Evolutionary conservation across 2,888 invertebrate genomes (phyloP).

Genomic region (Euzetes globulus): DNA sequence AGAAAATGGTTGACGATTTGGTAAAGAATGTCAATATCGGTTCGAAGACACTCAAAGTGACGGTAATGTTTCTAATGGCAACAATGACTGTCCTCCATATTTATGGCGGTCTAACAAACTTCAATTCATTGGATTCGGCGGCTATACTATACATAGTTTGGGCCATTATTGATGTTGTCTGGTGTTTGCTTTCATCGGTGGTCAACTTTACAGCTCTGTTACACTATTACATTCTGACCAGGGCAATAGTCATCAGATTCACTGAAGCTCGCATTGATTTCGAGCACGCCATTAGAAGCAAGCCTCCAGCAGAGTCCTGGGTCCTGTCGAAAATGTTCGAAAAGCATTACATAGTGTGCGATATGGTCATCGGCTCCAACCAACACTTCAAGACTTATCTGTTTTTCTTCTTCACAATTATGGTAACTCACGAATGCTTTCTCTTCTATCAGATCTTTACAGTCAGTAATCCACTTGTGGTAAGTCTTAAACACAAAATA

Average conservation of each 20-base stretch:
- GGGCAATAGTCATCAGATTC: constrained; percentile 28
- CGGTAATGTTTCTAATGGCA: neutral
- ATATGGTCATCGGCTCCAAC: constrained; percentile 33
- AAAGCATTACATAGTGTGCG: constrained; percentile 30
- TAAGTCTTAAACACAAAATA: neutral
- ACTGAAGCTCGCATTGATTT: constrained; percentile 22
- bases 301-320: neutral
- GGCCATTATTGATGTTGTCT: neutral
- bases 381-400: constrained; percentile 29
- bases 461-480: neutral
- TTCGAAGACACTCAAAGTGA: neutral
- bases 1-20: neutral
- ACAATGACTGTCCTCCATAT: neutral
- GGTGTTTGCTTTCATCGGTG: neutral
- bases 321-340: neutral
- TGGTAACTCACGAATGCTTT: constrained; percentile 22
- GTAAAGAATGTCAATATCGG: neutral
- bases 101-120: neutral
- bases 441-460: constrained; percentile 27
- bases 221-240: constrained; percentile 27
- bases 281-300: constrained; percentile 10
- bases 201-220: constrained; percentile 28
- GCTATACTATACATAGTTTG: neutral
- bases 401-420: constrained; percentile 28
- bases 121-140: neutral